phyloP scores from a whole-genome alignment of 2,888 invertebrate genomes.

The Hyppa rectilinea region DNA sequence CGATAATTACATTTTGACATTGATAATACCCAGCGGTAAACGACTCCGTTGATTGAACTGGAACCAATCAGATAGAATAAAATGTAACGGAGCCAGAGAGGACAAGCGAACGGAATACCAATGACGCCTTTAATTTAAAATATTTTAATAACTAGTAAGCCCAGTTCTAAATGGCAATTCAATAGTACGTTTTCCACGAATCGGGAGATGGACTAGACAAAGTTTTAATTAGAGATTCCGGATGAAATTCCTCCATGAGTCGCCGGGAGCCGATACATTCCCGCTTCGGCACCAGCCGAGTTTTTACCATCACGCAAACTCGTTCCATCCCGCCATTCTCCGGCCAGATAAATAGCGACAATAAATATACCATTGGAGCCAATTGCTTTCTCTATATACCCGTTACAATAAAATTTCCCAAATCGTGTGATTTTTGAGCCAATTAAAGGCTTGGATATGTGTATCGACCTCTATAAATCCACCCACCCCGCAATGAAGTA shows the following conservation, averaged over 20 bases:
- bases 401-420: constrained; percentile 66
- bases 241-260: constrained; percentile 85
- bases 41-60: constrained; percentile 56
- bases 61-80: constrained; percentile 58
- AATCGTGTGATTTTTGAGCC: constrained; percentile 64
- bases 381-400: constrained; percentile 78
- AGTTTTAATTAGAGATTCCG: constrained; percentile 90
- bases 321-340: constrained; percentile 80
- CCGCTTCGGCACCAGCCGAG: constrained; percentile 83
- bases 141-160: constrained; percentile 57
- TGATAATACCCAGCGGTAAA: constrained; percentile 61
- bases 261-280: constrained; percentile 85
- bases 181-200: constrained; percentile 72
- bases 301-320: constrained; percentile 86
- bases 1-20: constrained; percentile 70
- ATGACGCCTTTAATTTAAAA: constrained; percentile 52
- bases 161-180: constrained; percentile 52
- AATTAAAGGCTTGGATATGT: constrained; percentile 68
- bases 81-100: constrained; percentile 41
- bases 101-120: constrained; percentile 44
- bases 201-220: constrained; percentile 82
- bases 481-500: constrained; percentile 36
- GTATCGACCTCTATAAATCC: constrained; percentile 56
- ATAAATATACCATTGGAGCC: constrained; percentile 81
- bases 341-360: constrained; percentile 80